Evolutionary conservation across 2,888 invertebrate genomes (phyloP).

Genomic region (Nipponacmea schrenckii): DNA sequence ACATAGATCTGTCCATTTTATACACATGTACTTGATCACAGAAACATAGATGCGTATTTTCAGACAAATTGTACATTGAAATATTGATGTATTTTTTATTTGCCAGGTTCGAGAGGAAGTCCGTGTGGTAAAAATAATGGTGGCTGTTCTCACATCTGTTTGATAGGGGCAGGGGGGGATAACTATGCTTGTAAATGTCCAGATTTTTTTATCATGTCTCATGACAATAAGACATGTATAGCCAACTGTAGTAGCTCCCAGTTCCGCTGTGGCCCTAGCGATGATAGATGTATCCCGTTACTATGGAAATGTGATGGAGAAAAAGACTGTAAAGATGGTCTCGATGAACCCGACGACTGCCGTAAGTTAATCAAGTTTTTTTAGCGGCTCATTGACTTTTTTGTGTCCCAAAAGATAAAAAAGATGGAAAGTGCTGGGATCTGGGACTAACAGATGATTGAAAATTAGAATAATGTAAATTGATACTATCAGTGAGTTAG

Average conservation of each 20-base stretch:
- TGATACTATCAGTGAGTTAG: no score
- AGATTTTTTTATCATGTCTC: conserved; percentile 82
- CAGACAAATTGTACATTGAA: no score
- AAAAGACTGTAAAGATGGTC: conserved; percentile 61
- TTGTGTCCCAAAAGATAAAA: no score
- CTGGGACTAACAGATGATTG: no score
- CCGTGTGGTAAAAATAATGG: conserved; percentile 94
- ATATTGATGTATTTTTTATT: no score
- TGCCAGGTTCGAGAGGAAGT: conserved; percentile 74
- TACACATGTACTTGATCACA: no score
- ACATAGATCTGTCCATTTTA: no score
- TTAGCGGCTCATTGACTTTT: neutral
- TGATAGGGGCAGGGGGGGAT: conserved; percentile 80
- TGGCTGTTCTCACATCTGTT: conserved; percentile 94
- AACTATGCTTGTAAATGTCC: conserved; percentile 92
- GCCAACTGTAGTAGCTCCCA: conserved; percentile 86
- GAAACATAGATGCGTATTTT: no score
- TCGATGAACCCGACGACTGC: conserved; percentile 63
- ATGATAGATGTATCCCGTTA: conserved; percentile 57
- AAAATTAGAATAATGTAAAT: no score
- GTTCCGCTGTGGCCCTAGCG: conserved; percentile 55
- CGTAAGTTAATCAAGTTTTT: conserved; percentile 48
- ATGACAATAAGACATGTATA: conserved; percentile 87
- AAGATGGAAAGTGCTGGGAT: no score
- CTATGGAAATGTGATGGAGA: conserved; percentile 65